phyloP scores from a whole-genome alignment of 2,113 vertebrate species.

The Anguilla rostrata region DNA sequence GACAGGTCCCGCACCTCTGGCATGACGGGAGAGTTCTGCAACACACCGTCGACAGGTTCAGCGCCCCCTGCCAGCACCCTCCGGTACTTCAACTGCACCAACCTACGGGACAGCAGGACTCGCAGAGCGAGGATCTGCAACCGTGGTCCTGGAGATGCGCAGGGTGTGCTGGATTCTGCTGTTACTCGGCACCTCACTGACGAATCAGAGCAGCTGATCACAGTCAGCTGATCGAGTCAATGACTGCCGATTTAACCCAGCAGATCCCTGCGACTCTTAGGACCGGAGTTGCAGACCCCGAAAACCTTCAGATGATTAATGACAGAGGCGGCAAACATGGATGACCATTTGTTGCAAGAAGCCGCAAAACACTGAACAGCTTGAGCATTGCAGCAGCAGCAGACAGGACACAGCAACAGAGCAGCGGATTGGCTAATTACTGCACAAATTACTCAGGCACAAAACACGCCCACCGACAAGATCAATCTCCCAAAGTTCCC shows the following conservation, averaged over 20 bases:
- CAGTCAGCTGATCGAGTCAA: too few relatives aligned
- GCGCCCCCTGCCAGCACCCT: not conserved
- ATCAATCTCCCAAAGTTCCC: not conserved
- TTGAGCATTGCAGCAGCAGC: not conserved
- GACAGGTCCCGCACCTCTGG: constrained; percentile 93
- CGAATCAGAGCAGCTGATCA: too few relatives aligned
- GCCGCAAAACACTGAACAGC: not conserved
- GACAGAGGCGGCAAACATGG: not conserved
- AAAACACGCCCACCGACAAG: not conserved
- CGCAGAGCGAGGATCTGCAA: too few relatives aligned
- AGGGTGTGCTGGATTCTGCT: too few relatives aligned
- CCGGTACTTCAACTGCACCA: not conserved
- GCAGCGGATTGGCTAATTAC: not conserved
- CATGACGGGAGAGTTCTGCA: constrained; percentile 80
- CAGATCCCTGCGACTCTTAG: too few relatives aligned
- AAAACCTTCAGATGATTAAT: not conserved
- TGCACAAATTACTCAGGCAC: not conserved
- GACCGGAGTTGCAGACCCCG: too few relatives aligned
- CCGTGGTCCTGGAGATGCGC: too few relatives aligned
- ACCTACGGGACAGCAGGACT: too few relatives aligned
- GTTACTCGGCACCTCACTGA: too few relatives aligned
- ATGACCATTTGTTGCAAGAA: not conserved
- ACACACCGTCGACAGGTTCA: constrained; percentile 27
- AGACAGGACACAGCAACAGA: not conserved
- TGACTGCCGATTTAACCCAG: too few relatives aligned